Base-by-base conservation (phyloP, 2,113 vertebrate genomes). In the Excalfactoria chinensis region DNA sequence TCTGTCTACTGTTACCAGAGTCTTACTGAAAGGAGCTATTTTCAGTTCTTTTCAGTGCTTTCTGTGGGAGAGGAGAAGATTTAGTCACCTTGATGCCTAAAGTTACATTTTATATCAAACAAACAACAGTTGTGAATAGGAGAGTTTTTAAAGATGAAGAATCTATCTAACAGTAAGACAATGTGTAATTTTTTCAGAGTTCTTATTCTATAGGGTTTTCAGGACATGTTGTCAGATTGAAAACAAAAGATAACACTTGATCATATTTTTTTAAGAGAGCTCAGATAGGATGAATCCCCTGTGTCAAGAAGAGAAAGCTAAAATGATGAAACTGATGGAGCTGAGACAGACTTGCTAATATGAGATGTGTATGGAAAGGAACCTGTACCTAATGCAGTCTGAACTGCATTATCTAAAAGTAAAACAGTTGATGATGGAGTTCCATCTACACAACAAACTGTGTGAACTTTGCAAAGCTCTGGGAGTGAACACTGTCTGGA, bases 21-120 rank as follows among this genome's bases (percentile, higher is more conserved):
- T 44, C 28, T 34, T 18, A 6, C 43, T 49, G 32, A 68, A 68
- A 55, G 46, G 37, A n/a, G n/a, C n/a, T n/a, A n/a, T n/a, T n/a
- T n/a, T n/a, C n/a, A n/a, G n/a, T n/a, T n/a, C n/a, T n/a, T n/a
- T 85, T 71, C 72, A 68, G 75, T 69, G 28, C 32, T 84, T 12
- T 58, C 7, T 32, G 0, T 35, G 14, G 46, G 43, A 44, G 6
- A 78, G 64, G 19, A 62, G 32, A 41, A 41, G 5, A 56, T 72
- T 56, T 32, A 46, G 32, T 71, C 55, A 49, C 15, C 13, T 48
- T 25, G 13, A 56, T 25, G 74, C 4, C 40, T 69, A 2, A 83
- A 48, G 7, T 75, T 82, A 64, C 5, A 79, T 71, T 88, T 91
- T 82, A 20, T 83, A 55, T 86, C 23, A 56, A 88, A 83, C 48